Percentiles rank a stretch among this genome's conserved stretches.
phyloP scores from a whole-genome alignment of 2,888 invertebrate species.

The Cantharis nigra region DNA sequence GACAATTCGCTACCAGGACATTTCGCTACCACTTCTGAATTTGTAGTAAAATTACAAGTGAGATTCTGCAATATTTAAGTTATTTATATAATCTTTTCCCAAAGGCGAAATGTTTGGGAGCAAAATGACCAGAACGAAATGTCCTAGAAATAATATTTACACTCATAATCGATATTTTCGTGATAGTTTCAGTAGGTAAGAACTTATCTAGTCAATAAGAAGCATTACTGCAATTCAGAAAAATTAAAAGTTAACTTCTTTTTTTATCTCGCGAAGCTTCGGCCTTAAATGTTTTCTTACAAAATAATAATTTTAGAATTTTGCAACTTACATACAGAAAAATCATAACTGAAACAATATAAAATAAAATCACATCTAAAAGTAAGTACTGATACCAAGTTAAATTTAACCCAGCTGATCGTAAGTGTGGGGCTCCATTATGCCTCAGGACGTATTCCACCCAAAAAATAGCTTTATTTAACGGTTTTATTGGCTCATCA shows the following conservation, averaged over 20 bases:
- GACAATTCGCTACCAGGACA: too few species aligned
- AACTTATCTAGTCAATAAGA: too few species aligned
- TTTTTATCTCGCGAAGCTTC: background rate
- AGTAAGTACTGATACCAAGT: slow-evolving; percentile 41
- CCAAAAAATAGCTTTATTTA: slow-evolving; percentile 45
- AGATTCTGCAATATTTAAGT: too few species aligned
- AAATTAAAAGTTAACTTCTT: background rate
- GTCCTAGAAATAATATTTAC: too few species aligned
- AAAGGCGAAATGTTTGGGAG: too few species aligned
- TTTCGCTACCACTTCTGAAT: too few species aligned
- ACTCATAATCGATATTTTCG: too few species aligned
- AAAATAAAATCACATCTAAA: slow-evolving; percentile 37
- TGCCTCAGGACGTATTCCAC: slow-evolving; percentile 44
- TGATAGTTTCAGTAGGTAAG: too few species aligned
- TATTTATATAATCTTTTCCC: too few species aligned
- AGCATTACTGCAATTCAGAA: background rate
- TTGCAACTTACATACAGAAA: slow-evolving; percentile 1
- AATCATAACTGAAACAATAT: slow-evolving; percentile 5
- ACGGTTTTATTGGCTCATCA: slow-evolving; percentile 42
- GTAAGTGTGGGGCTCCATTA: slow-evolving; percentile 43
- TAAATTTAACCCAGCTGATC: slow-evolving; percentile 38
- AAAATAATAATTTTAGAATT: background rate
- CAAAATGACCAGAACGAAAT: too few species aligned
- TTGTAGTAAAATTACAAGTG: too few species aligned
- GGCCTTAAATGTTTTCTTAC: background rate